Evolutionary conservation across 2,113 vertebrate species (phyloP).

Genomic region (Syngnathus scovelli): DNA sequence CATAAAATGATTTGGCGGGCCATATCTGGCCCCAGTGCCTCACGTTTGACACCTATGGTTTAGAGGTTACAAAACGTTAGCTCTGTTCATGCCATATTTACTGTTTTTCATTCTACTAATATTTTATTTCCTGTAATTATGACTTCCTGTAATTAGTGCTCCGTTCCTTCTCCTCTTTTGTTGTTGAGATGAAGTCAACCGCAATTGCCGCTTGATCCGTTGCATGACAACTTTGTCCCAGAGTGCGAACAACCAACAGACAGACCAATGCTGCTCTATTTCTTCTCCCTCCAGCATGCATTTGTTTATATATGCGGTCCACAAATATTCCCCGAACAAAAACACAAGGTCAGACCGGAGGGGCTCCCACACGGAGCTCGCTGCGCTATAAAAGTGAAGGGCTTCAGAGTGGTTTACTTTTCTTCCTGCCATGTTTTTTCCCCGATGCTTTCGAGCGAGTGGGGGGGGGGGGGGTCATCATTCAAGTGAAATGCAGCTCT

Average conservation of each 20-base stretch:
- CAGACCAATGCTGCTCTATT: not conserved
- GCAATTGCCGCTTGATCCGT: not conserved
- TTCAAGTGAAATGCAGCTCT: conserved; percentile 31
- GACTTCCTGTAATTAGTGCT: too few relatives aligned
- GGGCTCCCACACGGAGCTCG: not conserved
- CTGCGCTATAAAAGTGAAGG: not conserved
- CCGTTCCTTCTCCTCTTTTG: not conserved
- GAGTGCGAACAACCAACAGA: not conserved
- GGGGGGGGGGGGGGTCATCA: conserved; percentile 8
- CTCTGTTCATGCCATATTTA: not conserved
- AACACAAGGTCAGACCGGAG: conserved; percentile 16
- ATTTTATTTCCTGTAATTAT: not conserved
- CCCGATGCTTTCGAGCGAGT: conserved; percentile 12
- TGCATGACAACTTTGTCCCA: not conserved
- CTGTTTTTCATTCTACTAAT: not conserved
- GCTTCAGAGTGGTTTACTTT: conserved; percentile 17
- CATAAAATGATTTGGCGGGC: too few relatives aligned
- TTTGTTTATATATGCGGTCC: conserved; percentile 37
- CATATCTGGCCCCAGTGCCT: too few relatives aligned
- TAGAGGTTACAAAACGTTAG: too few relatives aligned
- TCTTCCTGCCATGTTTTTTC: conserved; percentile 6
- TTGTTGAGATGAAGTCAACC: not conserved
- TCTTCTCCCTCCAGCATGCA: conserved; percentile 18
- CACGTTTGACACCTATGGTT: too few relatives aligned
- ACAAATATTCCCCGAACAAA: conserved; percentile 20